phyloP scores from a whole-genome alignment of 2,888 invertebrate species.

The Mythimna pallens region DNA sequence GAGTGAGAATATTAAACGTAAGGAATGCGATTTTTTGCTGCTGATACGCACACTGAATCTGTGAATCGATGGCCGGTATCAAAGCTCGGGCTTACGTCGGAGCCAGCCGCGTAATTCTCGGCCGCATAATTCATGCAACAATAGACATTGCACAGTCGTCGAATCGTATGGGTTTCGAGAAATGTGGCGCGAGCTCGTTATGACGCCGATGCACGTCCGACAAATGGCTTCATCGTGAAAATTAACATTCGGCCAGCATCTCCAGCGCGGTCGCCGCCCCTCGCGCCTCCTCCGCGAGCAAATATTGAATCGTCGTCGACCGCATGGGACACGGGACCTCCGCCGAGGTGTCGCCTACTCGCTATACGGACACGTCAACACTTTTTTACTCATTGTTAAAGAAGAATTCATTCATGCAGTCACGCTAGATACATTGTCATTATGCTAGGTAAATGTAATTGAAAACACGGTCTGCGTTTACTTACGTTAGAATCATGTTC shows the following conservation, averaged over 20 bases:
- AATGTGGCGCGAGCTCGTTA: constrained; percentile 82
- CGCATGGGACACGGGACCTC: constrained; percentile 78
- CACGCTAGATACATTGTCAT: constrained; percentile 63
- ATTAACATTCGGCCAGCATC: constrained; percentile 88
- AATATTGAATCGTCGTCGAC: constrained; percentile 84
- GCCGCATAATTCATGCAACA: constrained; percentile 83
- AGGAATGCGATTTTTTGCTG: constrained; percentile 70
- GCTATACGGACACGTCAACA: constrained; percentile 72
- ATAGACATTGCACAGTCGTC: constrained; percentile 80
- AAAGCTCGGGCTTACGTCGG: constrained; percentile 68
- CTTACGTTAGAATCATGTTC: constrained; percentile 33
- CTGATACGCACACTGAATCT: constrained; percentile 70
- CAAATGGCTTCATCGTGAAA: constrained; percentile 88
- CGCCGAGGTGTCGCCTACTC: constrained; percentile 82
- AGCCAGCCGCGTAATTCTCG: constrained; percentile 71
- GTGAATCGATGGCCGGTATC: constrained; percentile 67
- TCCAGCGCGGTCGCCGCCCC: constrained; percentile 64
- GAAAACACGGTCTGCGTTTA: constrained; percentile 33
- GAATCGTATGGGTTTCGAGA: constrained; percentile 83
- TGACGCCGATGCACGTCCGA: constrained; percentile 81
- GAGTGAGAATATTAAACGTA: constrained; percentile 66
- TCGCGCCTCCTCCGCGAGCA: constrained; percentile 74
- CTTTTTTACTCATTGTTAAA: constrained; percentile 71
- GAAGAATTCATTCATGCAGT: constrained; percentile 71
- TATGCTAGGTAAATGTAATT: constrained; percentile 57